phyloP scores from a whole-genome alignment of 2,797 vertebrate species.

The Nothura maculosa region DNA sequence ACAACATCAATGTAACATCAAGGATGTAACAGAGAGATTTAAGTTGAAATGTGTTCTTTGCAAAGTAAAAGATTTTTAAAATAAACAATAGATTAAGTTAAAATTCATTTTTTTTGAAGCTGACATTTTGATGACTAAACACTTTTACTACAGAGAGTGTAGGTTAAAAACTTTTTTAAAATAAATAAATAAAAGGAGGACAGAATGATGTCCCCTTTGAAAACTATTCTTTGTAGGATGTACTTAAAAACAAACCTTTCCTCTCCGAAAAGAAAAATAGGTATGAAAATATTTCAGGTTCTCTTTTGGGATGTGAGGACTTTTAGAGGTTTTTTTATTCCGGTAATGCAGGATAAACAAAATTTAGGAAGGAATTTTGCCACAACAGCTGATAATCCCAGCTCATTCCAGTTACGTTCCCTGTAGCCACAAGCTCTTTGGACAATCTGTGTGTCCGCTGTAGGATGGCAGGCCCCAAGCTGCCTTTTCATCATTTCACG shows the following conservation, averaged over 20 bases:
- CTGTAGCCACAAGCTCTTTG: not conserved
- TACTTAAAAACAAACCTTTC: not conserved
- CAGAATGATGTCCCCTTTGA: not conserved
- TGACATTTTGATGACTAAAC: not conserved
- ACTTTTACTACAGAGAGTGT: accelerated
- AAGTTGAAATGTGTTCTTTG: not conserved
- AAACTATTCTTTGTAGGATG: not conserved
- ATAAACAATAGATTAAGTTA: not conserved
- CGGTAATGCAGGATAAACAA: too few species aligned
- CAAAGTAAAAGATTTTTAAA: not conserved
- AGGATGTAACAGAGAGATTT: not conserved
- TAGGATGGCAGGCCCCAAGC: not conserved
- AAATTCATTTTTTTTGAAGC: not conserved
- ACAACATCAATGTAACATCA: accelerated
- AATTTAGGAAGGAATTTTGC: too few species aligned
- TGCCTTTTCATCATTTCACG: not conserved
- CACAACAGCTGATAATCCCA: not conserved
- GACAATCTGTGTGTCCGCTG: too few species aligned
- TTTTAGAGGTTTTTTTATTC: not conserved
- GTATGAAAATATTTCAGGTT: not conserved
- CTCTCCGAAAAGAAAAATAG: not conserved
- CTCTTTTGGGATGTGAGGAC: not conserved
- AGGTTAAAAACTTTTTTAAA: not conserved
- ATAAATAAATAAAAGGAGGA: not conserved
- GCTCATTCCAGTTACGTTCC: not conserved